Conservation (phyloP, 2,888 invertebrate species). For the Cabera pusaria region DNA sequence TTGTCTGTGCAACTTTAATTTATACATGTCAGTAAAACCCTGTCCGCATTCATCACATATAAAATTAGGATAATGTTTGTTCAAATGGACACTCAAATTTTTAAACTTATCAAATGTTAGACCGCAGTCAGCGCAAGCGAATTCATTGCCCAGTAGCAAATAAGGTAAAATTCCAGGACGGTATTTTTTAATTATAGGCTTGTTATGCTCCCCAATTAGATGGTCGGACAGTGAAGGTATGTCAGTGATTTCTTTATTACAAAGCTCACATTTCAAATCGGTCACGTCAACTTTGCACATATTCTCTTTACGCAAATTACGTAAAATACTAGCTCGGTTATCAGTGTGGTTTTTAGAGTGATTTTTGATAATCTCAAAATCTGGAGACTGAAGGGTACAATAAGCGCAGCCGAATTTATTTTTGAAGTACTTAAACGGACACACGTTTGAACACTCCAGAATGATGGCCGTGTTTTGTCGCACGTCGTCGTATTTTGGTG, state of each 20-base stretch:
- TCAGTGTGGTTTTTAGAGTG: slow-evolving; percentile 19
- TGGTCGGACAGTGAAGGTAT: slow-evolving; percentile 55
- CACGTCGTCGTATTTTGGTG: too few relatives aligned
- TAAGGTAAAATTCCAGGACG: slow-evolving; percentile 61
- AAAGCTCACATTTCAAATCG: slow-evolving; percentile 55
- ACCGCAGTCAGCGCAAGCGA: slow-evolving; percentile 54
- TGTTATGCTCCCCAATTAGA: slow-evolving; percentile 48
- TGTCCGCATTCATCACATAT: slow-evolving; percentile 65
- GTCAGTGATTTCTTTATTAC: slow-evolving; percentile 39
- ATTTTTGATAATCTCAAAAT: not conserved
- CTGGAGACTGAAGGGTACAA: not conserved
- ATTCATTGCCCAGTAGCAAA: slow-evolving; percentile 45
- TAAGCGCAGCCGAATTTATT: slow-evolving; percentile 45
- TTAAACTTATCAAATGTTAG: slow-evolving; percentile 56
- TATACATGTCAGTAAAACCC: too few relatives aligned
- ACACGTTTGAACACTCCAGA: slow-evolving; percentile 64
- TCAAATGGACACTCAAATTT: slow-evolving; percentile 63
- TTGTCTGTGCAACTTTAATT: too few relatives aligned
- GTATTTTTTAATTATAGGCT: slow-evolving; percentile 45
- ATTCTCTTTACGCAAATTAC: too few relatives aligned
- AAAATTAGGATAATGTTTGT: slow-evolving; percentile 62
- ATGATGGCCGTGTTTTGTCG: too few relatives aligned
- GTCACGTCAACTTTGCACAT: slow-evolving; percentile 67
- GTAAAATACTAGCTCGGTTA: slow-evolving; percentile 4
- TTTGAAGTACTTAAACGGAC: slow-evolving; percentile 66